Base-by-base conservation (phyloP, 1,140 invertebrate genomes). In the Idris sp. region DNA sequence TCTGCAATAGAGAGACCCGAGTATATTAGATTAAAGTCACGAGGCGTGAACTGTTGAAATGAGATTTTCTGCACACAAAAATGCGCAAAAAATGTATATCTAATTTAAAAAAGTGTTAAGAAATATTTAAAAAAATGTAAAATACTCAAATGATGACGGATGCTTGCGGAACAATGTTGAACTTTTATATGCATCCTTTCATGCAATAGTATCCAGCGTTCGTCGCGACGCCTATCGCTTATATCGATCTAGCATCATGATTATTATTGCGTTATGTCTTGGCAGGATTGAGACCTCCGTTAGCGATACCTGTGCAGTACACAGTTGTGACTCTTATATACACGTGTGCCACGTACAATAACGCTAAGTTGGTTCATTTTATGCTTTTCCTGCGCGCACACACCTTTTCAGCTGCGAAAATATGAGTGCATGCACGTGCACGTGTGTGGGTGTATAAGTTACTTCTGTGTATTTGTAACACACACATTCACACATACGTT, bases 191-290 rank as follows among this genome's bases (percentile, higher is more conserved):
- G 54, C 74, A 67, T 77, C 61, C 59, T 74, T 77, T 71, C 71
- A 71, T 73, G 71, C 79, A 82, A 81, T 79, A 78, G 77, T 77
- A 82, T 80, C 76, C 69, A 76, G 46, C 53, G 72, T 41, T 72
- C 69, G 78, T 79, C 77, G 65, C 77, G 73, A 79, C 72, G 62
- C 72, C 71, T 81, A 82, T 84, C 84, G 75, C 76, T 73, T n/a
- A n/a, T 78, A 84, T 84, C 81, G 84, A 86, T 86, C 84, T 81
- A 78, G 67, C 76, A 77, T 79, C 78, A 81, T 83, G 78, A 83
- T 85, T 84, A 81, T 85, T 84, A 84, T 85, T 85, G 81, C 78
- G 74, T 81, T 82, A 78, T 77, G 79, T 82, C 76, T 79, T 64
- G 59, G 71, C 54, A 58, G 67, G 77, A 83, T 83, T 81, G 79